A percentile compares a stretch with the other conserved stretches of the same genome.
phyloP scores from a whole-genome alignment of 2,113 vertebrate species.

The Illadopsis cleaveri region DNA sequence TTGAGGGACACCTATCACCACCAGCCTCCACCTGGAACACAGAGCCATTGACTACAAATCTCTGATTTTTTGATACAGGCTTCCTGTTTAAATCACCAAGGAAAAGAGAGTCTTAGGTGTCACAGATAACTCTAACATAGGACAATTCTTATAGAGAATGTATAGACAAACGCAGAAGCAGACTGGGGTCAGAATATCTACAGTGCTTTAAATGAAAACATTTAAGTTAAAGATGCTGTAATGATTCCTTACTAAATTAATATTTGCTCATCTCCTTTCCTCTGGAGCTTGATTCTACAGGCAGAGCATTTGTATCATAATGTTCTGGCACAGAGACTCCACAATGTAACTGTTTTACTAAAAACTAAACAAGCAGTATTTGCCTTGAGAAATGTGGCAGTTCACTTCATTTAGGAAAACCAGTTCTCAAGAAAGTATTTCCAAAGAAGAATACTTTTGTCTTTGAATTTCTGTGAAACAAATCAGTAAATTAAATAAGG shows the following conservation, averaged over 20 bases:
- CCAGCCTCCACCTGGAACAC: not conserved
- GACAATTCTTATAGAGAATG: not conserved
- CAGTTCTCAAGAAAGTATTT: not conserved
- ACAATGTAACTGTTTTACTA: not conserved
- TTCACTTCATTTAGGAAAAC: not conserved
- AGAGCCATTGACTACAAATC: not conserved
- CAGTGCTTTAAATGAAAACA: not conserved
- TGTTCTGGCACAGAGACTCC: not conserved
- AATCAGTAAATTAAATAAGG: not conserved
- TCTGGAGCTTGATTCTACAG: not conserved
- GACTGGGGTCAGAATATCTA: not conserved
- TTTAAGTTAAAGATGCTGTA: not conserved
- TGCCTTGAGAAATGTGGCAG: not conserved
- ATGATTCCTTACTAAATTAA: not conserved
- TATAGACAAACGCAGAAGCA: not conserved
- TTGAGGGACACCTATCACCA: too few relatives aligned
- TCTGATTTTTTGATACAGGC: not conserved
- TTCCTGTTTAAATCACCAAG: not conserved
- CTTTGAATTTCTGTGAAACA: not conserved
- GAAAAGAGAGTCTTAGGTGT: rapidly evolving
- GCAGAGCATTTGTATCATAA: not conserved
- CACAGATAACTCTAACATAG: rapidly evolving
- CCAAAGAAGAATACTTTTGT: not conserved
- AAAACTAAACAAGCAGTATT: not conserved
- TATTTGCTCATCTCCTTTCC: not conserved